These are phyloP conservation scores for Harpegnathos saltator DNA, from an alignment of 1,140 invertebrate genomes.

Conservation along the genomic window DNA sequence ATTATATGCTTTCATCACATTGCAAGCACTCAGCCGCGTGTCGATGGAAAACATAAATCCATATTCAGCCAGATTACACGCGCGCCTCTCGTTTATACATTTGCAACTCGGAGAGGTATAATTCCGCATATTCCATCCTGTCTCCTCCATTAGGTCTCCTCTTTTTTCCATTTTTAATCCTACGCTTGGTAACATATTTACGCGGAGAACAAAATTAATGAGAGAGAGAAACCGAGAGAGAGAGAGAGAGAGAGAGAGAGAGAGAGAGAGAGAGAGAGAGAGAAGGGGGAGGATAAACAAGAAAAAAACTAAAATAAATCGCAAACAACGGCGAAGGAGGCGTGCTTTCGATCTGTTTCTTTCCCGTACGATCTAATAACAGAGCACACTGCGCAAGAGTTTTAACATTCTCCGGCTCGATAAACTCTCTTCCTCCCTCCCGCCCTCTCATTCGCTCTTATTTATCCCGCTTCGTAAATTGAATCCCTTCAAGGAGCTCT, in stretches of 20 bases:
- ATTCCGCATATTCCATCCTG: constrained; percentile 34
- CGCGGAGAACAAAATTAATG: constrained; percentile 13
- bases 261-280: no score
- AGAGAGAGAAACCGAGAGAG: no score
- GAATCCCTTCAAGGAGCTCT: constrained; percentile 6
- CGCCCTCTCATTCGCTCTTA: no score
- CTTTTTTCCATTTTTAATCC: constrained; percentile 56
- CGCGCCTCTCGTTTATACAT: constrained; percentile 58
- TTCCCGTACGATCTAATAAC: neutral
- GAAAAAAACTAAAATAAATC: neutral
- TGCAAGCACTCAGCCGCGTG: constrained; percentile 37
- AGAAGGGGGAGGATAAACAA: no score
- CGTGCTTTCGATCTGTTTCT: neutral
- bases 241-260: no score
- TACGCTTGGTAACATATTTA: constrained; percentile 43
- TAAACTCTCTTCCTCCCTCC: neutral
- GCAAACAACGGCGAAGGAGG: neutral
- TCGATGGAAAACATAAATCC: constrained; percentile 70
- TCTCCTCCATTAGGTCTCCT: constrained; percentile 42
- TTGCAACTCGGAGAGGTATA: constrained; percentile 51
- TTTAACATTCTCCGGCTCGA: neutral
- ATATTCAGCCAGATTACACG: constrained; percentile 73
- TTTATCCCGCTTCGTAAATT: constrained; percentile 20
- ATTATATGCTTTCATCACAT: constrained; percentile 53
- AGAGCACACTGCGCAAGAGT: neutral